These are phyloP conservation scores for Synchiropus splendidus DNA, from an alignment of 2,113 vertebrate genomes.

Conservation along the genomic window DNA sequence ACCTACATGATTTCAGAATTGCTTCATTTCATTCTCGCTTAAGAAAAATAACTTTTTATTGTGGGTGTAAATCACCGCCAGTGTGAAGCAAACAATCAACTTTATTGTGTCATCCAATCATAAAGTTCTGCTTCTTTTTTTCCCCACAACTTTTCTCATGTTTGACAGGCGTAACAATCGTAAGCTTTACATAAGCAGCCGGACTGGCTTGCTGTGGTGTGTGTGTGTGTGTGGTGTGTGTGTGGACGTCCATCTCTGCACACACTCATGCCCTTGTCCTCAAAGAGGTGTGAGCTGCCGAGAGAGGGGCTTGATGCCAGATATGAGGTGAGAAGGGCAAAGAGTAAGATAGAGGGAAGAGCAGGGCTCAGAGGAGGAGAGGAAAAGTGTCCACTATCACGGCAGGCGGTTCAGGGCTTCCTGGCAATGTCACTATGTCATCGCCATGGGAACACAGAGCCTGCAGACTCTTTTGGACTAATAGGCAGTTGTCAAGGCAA, in stretches of 20 bases:
- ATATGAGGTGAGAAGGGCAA: conserved; percentile 17
- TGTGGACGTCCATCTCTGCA: conserved; percentile 12
- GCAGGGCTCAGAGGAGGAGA: conserved; percentile 24
- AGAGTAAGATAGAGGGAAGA: conserved; percentile 21
- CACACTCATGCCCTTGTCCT: conserved; percentile 4
- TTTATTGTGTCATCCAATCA: no score
- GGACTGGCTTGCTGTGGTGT: conserved; percentile 17
- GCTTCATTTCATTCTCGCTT: no score
- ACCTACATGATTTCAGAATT: no score
- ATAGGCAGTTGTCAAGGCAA: conserved; percentile 71
- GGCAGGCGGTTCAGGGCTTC: conserved; percentile 46
- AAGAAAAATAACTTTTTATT: no score
- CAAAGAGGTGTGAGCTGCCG: conserved; percentile 24
- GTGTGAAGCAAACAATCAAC: no score
- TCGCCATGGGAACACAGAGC: conserved; percentile 54
- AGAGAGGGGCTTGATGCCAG: conserved; percentile 18
- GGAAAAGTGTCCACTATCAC: conserved; percentile 38
- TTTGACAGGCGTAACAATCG: no score
- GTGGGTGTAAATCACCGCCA: no score
- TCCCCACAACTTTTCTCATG: no score
- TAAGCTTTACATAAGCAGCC: conserved; percentile 3
- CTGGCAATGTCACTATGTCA: conserved; percentile 69
- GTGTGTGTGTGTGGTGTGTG: conserved; percentile 13
- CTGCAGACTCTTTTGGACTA: conserved; percentile 56
- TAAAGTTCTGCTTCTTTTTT: conserved; percentile 7